These are phyloP conservation scores for Caretta caretta DNA, from an alignment of 2,113 vertebrate genomes.

Conservation along the genomic window DNA sequence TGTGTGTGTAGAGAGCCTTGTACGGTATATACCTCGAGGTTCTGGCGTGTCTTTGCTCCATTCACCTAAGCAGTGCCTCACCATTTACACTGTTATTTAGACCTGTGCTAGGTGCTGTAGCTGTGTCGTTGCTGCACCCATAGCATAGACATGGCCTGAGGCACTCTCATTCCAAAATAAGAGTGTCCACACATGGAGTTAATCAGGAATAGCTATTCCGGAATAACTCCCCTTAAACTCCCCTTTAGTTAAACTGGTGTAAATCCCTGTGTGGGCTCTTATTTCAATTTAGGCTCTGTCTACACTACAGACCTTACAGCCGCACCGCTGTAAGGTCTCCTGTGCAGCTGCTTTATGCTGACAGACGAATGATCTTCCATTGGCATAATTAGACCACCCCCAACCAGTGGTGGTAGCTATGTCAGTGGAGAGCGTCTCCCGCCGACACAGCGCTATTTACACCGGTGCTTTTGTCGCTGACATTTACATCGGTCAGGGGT, in stretches of 20 bases:
- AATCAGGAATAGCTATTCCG: not conserved
- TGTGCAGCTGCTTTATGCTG: too few relatives aligned
- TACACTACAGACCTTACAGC: too few relatives aligned
- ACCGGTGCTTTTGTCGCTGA: too few relatives aligned
- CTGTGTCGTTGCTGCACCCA: not conserved
- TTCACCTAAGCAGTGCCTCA: not conserved
- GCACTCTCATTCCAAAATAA: not conserved
- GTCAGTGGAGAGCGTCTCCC: too few relatives aligned
- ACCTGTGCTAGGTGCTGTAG: not conserved
- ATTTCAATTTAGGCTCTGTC: not conserved
- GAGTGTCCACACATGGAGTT: not conserved
- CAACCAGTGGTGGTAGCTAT: too few relatives aligned
- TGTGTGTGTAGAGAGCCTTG: not conserved
- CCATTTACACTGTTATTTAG: not conserved
- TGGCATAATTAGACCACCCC: too few relatives aligned
- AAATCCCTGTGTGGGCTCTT: conserved; percentile 22
- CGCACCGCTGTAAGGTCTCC: too few relatives aligned
- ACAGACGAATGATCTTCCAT: too few relatives aligned
- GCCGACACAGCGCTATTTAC: too few relatives aligned
- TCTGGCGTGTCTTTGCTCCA: not conserved
- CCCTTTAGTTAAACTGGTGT: conserved; percentile 18
- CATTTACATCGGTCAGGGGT: too few relatives aligned
- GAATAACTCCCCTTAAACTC: not conserved
- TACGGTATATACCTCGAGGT: not conserved
- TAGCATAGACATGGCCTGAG: not conserved